Evolutionary conservation across 2,888 invertebrate genomes (phyloP).

Genomic region (Callyntrura sp.): DNA sequence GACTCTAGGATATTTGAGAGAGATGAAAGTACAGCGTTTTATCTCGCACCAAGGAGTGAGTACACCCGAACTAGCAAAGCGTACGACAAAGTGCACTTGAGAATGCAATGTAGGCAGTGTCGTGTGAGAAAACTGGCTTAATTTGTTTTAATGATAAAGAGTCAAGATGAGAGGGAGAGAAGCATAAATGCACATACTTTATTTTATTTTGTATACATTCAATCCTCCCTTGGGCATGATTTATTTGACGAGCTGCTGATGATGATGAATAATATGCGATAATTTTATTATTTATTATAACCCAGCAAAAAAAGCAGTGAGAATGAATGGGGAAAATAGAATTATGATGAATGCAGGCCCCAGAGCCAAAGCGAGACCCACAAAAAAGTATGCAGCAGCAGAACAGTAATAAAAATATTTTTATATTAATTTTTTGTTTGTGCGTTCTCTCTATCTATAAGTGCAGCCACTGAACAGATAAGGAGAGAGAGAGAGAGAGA

Average conservation of each 20-base stretch:
- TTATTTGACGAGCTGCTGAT: slow-evolving; percentile 18
- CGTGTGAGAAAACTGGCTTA: slow-evolving; percentile 45
- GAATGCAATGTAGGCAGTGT: too few relatives aligned
- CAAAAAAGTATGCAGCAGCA: not conserved
- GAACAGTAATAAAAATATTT: not conserved
- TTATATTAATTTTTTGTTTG: not conserved
- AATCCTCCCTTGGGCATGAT: slow-evolving; percentile 38
- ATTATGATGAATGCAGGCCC: slow-evolving; percentile 5
- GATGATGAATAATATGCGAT: slow-evolving; percentile 30
- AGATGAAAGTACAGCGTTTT: too few relatives aligned
- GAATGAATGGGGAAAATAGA: not conserved
- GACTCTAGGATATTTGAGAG: too few relatives aligned
- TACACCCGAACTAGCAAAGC: too few relatives aligned
- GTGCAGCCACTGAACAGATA: too few relatives aligned
- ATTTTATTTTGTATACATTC: not conserved
- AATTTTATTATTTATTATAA: not conserved
- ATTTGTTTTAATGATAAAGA: slow-evolving; percentile 71
- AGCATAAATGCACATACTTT: not conserved
- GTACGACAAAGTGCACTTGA: too few relatives aligned
- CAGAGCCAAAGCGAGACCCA: not conserved
- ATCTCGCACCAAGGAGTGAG: too few relatives aligned
- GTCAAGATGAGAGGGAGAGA: slow-evolving; percentile 3
- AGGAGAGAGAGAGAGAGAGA: not conserved
- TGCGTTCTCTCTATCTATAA: not conserved
- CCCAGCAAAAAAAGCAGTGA: too few relatives aligned